A percentile compares a stretch with the other conserved stretches of the same genome.
Evolutionary conservation across 2,797 vertebrate genomes (phyloP).

Genomic region (Choloepus didactylus): DNA sequence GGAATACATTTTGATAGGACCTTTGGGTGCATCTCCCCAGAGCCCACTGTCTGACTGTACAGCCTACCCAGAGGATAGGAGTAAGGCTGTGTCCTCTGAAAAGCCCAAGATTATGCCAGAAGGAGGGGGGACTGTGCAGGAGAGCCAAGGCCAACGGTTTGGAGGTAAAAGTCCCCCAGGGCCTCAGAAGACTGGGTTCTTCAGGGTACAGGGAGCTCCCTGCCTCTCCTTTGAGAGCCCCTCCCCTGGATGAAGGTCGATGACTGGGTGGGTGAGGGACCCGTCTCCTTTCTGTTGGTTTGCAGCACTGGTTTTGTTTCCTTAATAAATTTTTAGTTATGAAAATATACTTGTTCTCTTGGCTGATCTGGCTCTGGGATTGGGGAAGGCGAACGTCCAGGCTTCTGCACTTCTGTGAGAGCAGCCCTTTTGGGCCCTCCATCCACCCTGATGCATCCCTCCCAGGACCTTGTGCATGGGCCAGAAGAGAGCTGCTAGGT

Average conservation of each 20-base stretch:
- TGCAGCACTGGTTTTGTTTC: conserved; percentile 82
- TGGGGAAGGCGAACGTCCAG: conserved; percentile 2
- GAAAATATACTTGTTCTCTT: conserved; percentile 79
- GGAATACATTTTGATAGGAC: not conserved
- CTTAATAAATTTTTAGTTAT: conserved; percentile 88
- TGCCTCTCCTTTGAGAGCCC: conserved; percentile 22
- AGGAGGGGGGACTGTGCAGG: not conserved
- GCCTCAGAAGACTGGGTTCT: conserved; percentile 41
- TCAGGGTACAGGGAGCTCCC: not conserved
- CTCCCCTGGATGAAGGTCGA: conserved; percentile 54
- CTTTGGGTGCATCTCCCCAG: not conserved
- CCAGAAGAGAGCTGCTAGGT: conserved; percentile 67
- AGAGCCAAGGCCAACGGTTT: conserved; percentile 12
- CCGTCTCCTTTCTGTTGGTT: conserved; percentile 67
- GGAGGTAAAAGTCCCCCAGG: not conserved
- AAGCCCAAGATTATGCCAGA: conserved; percentile 13
- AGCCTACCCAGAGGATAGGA: not conserved
- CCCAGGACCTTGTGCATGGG: not conserved
- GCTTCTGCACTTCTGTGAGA: conserved; percentile 12
- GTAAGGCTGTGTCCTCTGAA: not conserved
- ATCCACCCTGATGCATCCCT: not conserved
- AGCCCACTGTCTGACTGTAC: not conserved
- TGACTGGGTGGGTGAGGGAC: conserved; percentile 7
- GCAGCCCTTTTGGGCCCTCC: not conserved
- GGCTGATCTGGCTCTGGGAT: conserved; percentile 61